Base-by-base conservation (phyloP, 2,113 vertebrate species). In the Cyanocitta stelleri region DNA sequence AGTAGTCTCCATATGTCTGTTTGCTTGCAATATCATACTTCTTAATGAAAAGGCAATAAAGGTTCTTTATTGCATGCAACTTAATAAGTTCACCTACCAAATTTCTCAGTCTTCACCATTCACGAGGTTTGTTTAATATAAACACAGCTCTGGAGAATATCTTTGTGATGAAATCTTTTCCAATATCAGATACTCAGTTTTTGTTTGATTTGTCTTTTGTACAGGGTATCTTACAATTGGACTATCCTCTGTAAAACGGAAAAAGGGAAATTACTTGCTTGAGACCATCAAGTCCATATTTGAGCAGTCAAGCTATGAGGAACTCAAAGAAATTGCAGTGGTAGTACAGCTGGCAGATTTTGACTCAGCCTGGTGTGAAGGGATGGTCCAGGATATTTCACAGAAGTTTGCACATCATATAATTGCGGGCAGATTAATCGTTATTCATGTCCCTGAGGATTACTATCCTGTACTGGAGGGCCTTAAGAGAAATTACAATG, bases 401-500 rank as follows among this genome's bases (percentile, higher is more conserved):
- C 98, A 99, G 94, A 99, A 99, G 97, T 99, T 99, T 96, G 98
- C 99, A 33, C 99, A 99, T 96, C 99, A 99, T 92, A 98, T 99
- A 96, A 99, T 99, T 91, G 98, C 99, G 0, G 99, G 99, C 19
- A 98, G 99, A 84, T 97, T 99, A 84, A 98, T 99, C 84, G 99
- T 99, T 84, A 99, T 99, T 91, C 99, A 99, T 0, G 98, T 99
- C n/a, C 99, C 99, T 24, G 98, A 99, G 96, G 98, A 99, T 87
- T 99, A 99, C 93, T 99, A 99, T 54, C 99, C 99, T 13, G 98
- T 98, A 63, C 91, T 99, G 93, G 98, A 99, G 23, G 99, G 99
- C 44, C 97, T 99, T 82, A 99, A 99, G 95, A 98, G 99, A 98
- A 99, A 99, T 96, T 99, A 99, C 95, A 99, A 99, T 46, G 99